phyloP scores from a whole-genome alignment of 1,140 invertebrate genomes.

The Pectinophora gossypiella region DNA sequence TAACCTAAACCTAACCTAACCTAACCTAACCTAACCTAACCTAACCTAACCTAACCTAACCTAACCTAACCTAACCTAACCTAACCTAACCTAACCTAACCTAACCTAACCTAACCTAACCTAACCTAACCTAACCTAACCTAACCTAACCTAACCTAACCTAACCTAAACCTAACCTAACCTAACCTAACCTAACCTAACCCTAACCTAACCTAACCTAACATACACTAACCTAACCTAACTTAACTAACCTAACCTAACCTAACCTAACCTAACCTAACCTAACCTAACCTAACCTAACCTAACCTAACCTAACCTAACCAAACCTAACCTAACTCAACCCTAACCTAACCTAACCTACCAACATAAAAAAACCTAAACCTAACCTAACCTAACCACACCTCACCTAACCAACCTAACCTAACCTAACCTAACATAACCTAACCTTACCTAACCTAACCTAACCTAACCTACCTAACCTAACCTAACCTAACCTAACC shows the following conservation, averaged over 20 bases:
- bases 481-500: constrained; percentile 8
- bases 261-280: constrained; percentile 18
- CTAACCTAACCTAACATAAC: too few species aligned
- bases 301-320: constrained; percentile 16
- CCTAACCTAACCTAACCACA: constrained; percentile 19
- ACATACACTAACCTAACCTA: constrained; percentile 15
- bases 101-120: constrained; percentile 28
- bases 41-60: constrained; percentile 28
- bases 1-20: constrained; percentile 20
- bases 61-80: constrained; percentile 32
- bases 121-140: constrained; percentile 31
- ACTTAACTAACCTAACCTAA: constrained; percentile 17
- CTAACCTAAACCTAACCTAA: constrained; percentile 13
- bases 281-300: constrained; percentile 16
- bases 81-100: constrained; percentile 31
- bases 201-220: constrained; percentile 21
- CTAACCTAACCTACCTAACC: constrained; percentile 3
- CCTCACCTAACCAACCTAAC: too few species aligned
- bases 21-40: constrained; percentile 25
- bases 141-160: constrained; percentile 23
- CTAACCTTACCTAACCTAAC: too few species aligned
- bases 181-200: constrained; percentile 22
- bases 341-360: constrained; percentile 19
- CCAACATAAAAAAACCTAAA: neutral
- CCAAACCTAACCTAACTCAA: constrained; percentile 31